These are phyloP conservation scores for Sinocyclocheilus anshuiensis DNA, from an alignment of 2,113 vertebrate genomes.

Conservation along the genomic window DNA sequence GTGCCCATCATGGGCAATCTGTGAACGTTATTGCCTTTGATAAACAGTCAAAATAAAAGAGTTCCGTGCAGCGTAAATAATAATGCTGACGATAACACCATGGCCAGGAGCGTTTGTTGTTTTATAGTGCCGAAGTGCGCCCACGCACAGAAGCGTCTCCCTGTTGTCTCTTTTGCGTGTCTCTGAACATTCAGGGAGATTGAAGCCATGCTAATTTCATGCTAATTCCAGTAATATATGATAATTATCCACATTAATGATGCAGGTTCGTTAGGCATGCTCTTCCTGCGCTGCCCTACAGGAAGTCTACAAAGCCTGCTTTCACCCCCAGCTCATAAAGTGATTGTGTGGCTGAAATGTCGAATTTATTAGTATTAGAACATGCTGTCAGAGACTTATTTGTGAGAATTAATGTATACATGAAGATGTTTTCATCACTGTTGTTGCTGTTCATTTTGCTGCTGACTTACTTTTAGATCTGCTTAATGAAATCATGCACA, in stretches of 20 bases:
- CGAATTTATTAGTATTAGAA: slow-evolving; percentile 16
- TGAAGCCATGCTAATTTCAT: slow-evolving; percentile 49
- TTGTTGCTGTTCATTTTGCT: neutral
- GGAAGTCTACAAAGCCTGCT: slow-evolving; percentile 36
- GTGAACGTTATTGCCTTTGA: slow-evolving; percentile 36
- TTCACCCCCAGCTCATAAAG: slow-evolving; percentile 7
- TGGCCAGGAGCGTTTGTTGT: slow-evolving; percentile 26
- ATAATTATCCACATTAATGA: slow-evolving; percentile 46
- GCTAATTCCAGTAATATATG: slow-evolving; percentile 51
- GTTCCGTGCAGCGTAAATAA: slow-evolving; percentile 16
- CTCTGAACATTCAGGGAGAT: slow-evolving; percentile 22
- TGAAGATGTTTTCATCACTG: neutral
- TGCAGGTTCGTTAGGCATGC: slow-evolving; percentile 41
- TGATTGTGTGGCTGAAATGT: slow-evolving; percentile 35
- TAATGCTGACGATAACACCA: slow-evolving; percentile 18
- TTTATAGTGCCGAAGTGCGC: neutral
- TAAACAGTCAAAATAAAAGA: slow-evolving; percentile 38
- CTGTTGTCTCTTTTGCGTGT: slow-evolving; percentile 27
- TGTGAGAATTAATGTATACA: neutral
- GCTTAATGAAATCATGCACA: slow-evolving; percentile 24
- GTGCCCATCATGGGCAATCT: neutral
- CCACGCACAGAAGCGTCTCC: slow-evolving; percentile 1
- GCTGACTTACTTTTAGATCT: neutral
- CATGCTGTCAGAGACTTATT: neutral
- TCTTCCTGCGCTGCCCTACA: slow-evolving; percentile 40